A percentile compares a stretch with the other conserved stretches of the same genome.
Evolutionary conservation across 2,888 invertebrate species (phyloP).

Genomic region (Drosophila villosipedis): DNA sequence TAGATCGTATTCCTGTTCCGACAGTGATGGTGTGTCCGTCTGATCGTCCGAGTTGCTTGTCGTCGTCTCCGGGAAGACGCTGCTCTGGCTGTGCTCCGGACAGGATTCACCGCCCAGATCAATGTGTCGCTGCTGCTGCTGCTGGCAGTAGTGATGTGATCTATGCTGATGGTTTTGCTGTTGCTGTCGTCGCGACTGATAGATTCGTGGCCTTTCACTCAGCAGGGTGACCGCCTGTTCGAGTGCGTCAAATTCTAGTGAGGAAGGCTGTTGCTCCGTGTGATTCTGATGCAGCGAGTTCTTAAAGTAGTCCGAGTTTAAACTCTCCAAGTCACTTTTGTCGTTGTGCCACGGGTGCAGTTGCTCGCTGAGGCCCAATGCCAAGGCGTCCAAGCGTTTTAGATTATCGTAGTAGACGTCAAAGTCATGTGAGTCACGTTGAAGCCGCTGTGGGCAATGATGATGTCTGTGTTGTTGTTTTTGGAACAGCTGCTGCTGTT

Average conservation of each 20-base stretch:
- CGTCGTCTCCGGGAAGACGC: slow-evolving; percentile 84
- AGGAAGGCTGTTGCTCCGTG: slow-evolving; percentile 63
- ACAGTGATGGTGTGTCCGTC: slow-evolving; percentile 82
- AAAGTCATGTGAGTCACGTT: slow-evolving; percentile 76
- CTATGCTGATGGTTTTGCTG: slow-evolving; percentile 41
- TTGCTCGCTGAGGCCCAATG: slow-evolving; percentile 73
- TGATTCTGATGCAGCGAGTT: slow-evolving; percentile 84
- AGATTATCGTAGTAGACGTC: slow-evolving; percentile 85
- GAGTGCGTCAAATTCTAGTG: slow-evolving; percentile 74
- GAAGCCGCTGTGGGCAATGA: slow-evolving; percentile 45
- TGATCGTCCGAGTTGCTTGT: slow-evolving; percentile 85
- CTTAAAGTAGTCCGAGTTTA: slow-evolving; percentile 85
- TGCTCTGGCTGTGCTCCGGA: slow-evolving; percentile 84
- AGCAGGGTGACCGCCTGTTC: slow-evolving; percentile 73
- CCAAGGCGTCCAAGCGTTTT: slow-evolving; percentile 83
- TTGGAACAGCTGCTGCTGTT: slow-evolving; percentile 40
- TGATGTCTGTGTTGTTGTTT: slow-evolving; percentile 35
- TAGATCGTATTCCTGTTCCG: slow-evolving; percentile 84
- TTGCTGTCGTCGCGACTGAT: slow-evolving; percentile 78
- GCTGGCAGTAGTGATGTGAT: slow-evolving; percentile 41
- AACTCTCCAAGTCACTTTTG: slow-evolving; percentile 85
- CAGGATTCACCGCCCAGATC: slow-evolving; percentile 77
- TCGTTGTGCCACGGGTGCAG: slow-evolving; percentile 85
- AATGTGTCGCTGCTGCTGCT: slow-evolving; percentile 53
- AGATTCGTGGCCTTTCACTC: slow-evolving; percentile 81